A percentile compares a stretch with the other conserved stretches of the same genome.
phyloP scores from a whole-genome alignment of 2,797 vertebrate species.

The Peromyscus nudipes region DNA sequence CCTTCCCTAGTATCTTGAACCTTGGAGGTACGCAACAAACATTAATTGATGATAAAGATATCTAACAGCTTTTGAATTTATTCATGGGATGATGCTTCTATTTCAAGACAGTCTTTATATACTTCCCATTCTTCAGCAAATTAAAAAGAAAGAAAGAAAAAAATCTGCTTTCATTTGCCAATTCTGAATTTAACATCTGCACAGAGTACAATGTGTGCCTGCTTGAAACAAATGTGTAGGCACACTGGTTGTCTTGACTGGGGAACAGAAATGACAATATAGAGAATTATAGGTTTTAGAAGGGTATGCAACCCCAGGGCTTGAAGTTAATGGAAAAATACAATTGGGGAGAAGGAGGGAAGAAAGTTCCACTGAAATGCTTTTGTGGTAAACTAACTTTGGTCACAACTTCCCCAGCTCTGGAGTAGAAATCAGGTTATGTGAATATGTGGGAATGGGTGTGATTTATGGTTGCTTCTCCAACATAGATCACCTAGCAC shows the following conservation, averaged over 20 bases:
- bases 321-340: slow-evolving; percentile 48
- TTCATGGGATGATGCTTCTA: slow-evolving; percentile 67
- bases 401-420: slow-evolving; percentile 34
- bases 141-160: slow-evolving; percentile 12
- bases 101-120: slow-evolving; percentile 74
- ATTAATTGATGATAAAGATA: slow-evolving; percentile 69
- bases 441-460: background rate
- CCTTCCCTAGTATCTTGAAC: slow-evolving; percentile 44
- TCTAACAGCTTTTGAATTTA: slow-evolving; percentile 68
- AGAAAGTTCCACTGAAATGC: background rate
- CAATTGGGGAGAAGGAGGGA: background rate
- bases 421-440: background rate
- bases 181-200: slow-evolving; percentile 76
- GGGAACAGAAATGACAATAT: slow-evolving; percentile 58
- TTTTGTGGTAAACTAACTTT: slow-evolving; percentile 28
- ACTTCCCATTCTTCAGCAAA: slow-evolving; percentile 66
- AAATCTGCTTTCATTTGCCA: slow-evolving; percentile 55
- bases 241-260: slow-evolving; percentile 52
- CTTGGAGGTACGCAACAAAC: slow-evolving; percentile 31
- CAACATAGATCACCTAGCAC: background rate
- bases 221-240: slow-evolving; percentile 78
- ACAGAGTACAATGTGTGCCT: slow-evolving; percentile 59
- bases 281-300: slow-evolving; percentile 60
- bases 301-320: slow-evolving; percentile 59
- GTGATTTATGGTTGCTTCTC: background rate